Base-by-base conservation (phyloP, 2,888 invertebrate genomes). In the Drosophila yooni region DNA sequence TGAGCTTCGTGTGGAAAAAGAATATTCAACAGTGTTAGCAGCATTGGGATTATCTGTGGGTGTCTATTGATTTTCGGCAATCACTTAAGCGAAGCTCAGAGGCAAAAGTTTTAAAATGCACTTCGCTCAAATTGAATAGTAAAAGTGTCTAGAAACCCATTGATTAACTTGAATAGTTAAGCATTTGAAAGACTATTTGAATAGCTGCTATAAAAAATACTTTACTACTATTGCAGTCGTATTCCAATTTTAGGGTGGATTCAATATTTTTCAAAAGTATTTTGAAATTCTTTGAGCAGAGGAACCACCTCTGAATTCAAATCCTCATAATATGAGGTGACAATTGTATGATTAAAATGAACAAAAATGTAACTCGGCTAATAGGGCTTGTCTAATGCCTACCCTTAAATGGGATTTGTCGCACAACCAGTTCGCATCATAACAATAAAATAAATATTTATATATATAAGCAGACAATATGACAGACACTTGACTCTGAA, bases 1-100 rank as follows among this genome's bases (percentile, higher is more conserved):
- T 73, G 73, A 61, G 73, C 60, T 72, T 73, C 46, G 18, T 34
- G 52, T 60, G 36, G 51, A 65, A 56, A 73, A 64, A 61, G 54
- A 73, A 72, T 72, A 61, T 66, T 51, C 56, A 65, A 48, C 60
- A 60, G 52, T 57, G 57, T 13, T 43, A 18, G 40, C 50, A 54
- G 36, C 50, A 27, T 50, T 70, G 36, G 56, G 70, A 38, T 65
- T 51, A 34, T 36, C 21, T 57, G 51, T 57, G 59, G 48, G 27
- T 29, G 53, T 38, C 52, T 70, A 54, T 48, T 70, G 68, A 29
- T 53, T 59, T 38, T 46, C 25, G 67, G 33, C 34, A 48, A 54
- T 56, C 50, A 25, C 6, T 43, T 36, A 33, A 7, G 34, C n/a
- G 25, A 18, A 21, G 13, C 38, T 13, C 11, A 43, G 10, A n/a